Base-by-base conservation (phyloP, 2,113 vertebrate species). In the Leptocoma aspasia region DNA sequence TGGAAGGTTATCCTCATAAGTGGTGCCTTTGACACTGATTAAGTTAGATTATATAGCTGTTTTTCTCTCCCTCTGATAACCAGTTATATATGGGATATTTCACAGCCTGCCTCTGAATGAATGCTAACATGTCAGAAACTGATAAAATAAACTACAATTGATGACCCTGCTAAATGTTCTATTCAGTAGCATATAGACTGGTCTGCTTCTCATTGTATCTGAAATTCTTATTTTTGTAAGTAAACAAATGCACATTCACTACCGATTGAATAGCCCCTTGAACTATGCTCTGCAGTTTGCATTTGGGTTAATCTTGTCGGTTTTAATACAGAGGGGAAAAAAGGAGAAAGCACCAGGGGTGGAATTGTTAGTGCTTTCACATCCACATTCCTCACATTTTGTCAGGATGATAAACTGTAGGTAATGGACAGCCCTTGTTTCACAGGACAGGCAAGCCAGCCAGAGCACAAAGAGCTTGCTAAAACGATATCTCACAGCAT, bases 331-430 rank as follows among this genome's bases (percentile, higher is more conserved):
- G 94, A 97, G 96, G 37, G 85, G 47, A 26, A 65, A 54, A 90
- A 95, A 92, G 95, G 95, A 95, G 94, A 95, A 96, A 97, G 96
- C 97, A 92, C 95, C 97, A 86, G 97, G 97, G 97, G 96, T 97
- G 97, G 96, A 96, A 97, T 97, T 96, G 97, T 97, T 94, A 94
- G 89, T 96, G 94, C 96, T 97, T 96, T 97, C 97, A 95, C 97
- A 96, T 97, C 95, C 95, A 97, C 97, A 98, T 97, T 97, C 97
- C 97, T 97, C 93, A 84, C 96, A 64, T 97, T 97, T 97, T 98
- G 98, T 98, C 97, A 98, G 97, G 95, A 98, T 98, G 98, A 98
- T 98, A 97, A 98, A 98, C 97, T 97, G 92, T 97, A 98, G 97
- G 97, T 97, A 97, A 97, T 97, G 97, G 97, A 92, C 96, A 97